Conservation (phyloP, 2,113 vertebrate species). For the Perca fluviatilis region DNA sequence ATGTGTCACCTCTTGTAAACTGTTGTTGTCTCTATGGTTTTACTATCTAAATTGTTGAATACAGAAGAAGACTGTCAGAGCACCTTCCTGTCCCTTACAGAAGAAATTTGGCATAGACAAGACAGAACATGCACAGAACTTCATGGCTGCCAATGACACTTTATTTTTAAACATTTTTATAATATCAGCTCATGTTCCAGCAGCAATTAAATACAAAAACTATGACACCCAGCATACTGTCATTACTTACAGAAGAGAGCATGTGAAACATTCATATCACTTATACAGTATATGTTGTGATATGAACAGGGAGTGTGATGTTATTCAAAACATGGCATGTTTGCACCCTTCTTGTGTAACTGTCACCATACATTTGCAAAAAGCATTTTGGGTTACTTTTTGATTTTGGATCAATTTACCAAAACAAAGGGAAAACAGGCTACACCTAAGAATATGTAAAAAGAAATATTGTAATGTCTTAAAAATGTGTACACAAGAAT, state of each 20-base stretch:
- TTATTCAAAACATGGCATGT: background rate
- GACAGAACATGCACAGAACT: constrained; percentile 11
- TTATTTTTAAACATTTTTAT: background rate
- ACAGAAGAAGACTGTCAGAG: background rate
- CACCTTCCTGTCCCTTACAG: background rate
- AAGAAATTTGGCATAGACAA: constrained; percentile 9
- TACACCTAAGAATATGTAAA: background rate
- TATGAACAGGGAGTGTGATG: constrained; percentile 1
- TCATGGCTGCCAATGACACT: constrained; percentile 17
- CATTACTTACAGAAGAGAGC: constrained; percentile 21
- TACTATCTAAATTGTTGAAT: background rate
- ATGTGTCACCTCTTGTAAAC: background rate
- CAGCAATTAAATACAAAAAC: constrained; percentile 7
- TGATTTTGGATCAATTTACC: background rate
- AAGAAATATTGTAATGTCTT: background rate
- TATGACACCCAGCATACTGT: constrained; percentile 11
- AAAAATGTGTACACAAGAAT: background rate
- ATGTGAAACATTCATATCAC: constrained; percentile 1
- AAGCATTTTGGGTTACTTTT: background rate
- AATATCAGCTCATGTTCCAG: constrained; percentile 40
- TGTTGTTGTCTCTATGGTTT: background rate
- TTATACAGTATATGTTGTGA: background rate
- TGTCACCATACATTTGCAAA: background rate
- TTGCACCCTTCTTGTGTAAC: background rate
- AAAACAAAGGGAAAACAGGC: background rate